Evolutionary conservation across 2,113 vertebrate species (phyloP).

Genomic region (Heloderma charlesbogerti): DNA sequence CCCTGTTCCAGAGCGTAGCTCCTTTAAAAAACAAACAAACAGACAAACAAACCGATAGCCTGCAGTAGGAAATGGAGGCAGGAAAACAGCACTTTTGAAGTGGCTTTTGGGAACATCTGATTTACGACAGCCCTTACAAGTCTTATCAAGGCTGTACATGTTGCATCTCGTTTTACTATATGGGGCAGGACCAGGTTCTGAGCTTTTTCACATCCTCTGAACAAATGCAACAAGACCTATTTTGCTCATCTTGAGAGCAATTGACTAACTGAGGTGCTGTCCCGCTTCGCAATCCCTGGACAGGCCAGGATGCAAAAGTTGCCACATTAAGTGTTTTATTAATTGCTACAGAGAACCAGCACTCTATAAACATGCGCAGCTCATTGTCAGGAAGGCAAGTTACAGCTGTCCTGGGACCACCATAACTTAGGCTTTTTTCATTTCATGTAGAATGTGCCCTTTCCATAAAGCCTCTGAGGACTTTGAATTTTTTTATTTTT

Average conservation of each 20-base stretch:
- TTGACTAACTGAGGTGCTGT: not conserved
- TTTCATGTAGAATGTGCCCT: not conserved
- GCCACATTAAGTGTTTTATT: constrained; percentile 47
- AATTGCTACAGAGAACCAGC: constrained; percentile 31
- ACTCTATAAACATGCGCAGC: not conserved
- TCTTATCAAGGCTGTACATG: not conserved
- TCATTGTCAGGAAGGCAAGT: constrained; percentile 2
- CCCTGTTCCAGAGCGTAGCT: not conserved
- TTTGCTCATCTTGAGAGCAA: not conserved
- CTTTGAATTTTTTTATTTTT: not conserved
- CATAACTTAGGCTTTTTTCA: constrained; percentile 32
- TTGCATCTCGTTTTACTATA: not conserved
- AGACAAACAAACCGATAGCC: too few species aligned
- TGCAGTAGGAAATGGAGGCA: not conserved
- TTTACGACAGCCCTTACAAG: not conserved
- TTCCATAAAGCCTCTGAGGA: constrained; percentile 36
- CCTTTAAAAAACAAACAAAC: not conserved
- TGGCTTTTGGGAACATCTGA: not conserved
- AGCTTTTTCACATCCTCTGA: not conserved
- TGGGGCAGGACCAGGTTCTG: not conserved
- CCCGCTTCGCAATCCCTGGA: not conserved
- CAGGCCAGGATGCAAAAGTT: not conserved
- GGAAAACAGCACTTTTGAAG: not conserved
- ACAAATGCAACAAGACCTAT: not conserved
- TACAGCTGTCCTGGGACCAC: constrained; percentile 30